Conservation (phyloP, 2,888 invertebrate species). For the Rhingia rostrata region DNA sequence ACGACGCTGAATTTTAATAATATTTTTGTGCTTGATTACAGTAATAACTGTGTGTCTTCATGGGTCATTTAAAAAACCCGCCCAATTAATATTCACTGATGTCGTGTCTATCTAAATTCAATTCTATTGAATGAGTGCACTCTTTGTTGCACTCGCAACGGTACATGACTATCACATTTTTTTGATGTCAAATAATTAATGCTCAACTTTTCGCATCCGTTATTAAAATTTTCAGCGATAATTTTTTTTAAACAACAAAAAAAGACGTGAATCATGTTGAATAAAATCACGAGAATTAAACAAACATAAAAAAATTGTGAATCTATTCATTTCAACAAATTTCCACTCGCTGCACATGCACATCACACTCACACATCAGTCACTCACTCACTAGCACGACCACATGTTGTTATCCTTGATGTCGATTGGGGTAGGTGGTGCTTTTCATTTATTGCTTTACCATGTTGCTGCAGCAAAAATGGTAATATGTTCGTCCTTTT, state of each 20-base stretch:
- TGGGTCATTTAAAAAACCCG: no score
- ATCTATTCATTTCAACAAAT: conserved; percentile 13
- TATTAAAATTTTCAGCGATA: conserved; percentile 19
- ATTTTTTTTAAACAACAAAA: conserved; percentile 19
- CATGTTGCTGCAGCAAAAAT: not conserved
- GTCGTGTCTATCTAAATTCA: not conserved
- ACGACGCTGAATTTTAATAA: no score
- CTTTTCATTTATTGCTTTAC: not conserved
- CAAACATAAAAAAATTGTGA: not conserved
- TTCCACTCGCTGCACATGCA: conserved; percentile 37
- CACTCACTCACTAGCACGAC: conserved; percentile 15
- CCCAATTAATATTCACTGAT: not conserved
- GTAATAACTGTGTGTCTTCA: not conserved
- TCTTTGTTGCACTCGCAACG: not conserved
- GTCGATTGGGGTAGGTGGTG: not conserved
- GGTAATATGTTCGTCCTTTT: conserved; percentile 24
- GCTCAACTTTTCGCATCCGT: conserved; percentile 14
- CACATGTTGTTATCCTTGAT: conserved; percentile 21
- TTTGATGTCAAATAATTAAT: conserved; percentile 19
- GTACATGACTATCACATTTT: not conserved
- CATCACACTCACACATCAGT: conserved; percentile 37
- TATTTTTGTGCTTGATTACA: not conserved
- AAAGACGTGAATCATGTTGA: not conserved
- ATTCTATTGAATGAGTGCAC: not conserved
- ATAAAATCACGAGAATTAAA: not conserved